Evolutionary conservation across 2,888 invertebrate genomes (phyloP).

Genomic region (Hydropsyche betteni): DNA sequence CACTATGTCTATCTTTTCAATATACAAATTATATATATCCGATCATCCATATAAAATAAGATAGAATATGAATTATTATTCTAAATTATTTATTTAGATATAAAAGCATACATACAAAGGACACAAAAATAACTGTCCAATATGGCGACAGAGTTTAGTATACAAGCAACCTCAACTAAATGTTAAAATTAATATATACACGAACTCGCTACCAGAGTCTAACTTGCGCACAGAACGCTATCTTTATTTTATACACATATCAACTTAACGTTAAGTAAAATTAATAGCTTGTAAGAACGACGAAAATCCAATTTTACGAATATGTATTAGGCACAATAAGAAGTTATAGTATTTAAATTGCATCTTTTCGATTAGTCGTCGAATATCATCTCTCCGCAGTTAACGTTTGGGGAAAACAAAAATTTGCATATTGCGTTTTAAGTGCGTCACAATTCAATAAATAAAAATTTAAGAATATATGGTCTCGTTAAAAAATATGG

Average conservation of each 20-base stretch:
- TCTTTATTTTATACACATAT: slow-evolving; percentile 19
- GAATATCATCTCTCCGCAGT: no score
- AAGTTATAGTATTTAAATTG: neutral
- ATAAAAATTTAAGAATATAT: no score
- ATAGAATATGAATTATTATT: slow-evolving; percentile 26
- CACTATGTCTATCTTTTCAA: slow-evolving; percentile 2
- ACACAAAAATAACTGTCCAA: slow-evolving; percentile 46
- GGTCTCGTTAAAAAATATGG: no score
- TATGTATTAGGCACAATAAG: neutral
- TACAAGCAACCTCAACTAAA: slow-evolving; percentile 43
- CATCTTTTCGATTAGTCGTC: no score
- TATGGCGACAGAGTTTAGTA: slow-evolving; percentile 45
- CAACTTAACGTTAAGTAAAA: neutral
- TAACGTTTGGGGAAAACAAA: no score
- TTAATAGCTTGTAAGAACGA: no score
- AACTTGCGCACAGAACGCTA: slow-evolving; percentile 3
- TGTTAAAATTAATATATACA: slow-evolving; percentile 47
- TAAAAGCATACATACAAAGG: slow-evolving; percentile 49
- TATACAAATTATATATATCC: slow-evolving; percentile 17
- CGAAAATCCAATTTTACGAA: no score
- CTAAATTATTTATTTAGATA: slow-evolving; percentile 40
- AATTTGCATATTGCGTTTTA: no score
- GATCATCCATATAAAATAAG: slow-evolving; percentile 8
- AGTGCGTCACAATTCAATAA: no score
- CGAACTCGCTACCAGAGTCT: slow-evolving; percentile 19